Evolutionary conservation across 1,140 invertebrate genomes (phyloP).

Genomic region (Tetramorium simillimum): DNA sequence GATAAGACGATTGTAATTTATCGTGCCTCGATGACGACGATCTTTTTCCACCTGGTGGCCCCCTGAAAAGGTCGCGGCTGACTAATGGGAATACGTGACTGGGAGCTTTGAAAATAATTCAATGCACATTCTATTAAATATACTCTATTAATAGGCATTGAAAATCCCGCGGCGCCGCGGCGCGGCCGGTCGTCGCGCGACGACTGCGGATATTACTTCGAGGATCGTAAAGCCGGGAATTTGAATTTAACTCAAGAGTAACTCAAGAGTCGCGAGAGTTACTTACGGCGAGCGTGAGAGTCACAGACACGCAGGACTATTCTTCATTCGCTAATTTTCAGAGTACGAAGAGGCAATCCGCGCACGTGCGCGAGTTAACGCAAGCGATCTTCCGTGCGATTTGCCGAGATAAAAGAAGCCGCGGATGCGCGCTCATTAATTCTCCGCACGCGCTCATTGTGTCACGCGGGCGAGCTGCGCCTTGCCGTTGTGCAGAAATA

Average conservation of each 20-base stretch:
- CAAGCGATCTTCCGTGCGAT: not conserved
- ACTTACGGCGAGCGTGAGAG: not conserved
- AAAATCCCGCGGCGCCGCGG: not conserved
- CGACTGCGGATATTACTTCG: not conserved
- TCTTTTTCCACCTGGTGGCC: conserved; percentile 26
- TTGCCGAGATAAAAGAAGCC: conserved; percentile 36
- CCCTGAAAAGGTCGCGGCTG: conserved; percentile 40
- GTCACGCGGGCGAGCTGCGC: not conserved
- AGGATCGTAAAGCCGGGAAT: not conserved
- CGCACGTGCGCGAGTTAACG: not conserved
- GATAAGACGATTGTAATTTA: conserved; percentile 70
- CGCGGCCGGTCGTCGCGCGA: too few species aligned
- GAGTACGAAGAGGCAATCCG: conserved; percentile 1
- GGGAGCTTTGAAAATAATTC: conserved; percentile 28
- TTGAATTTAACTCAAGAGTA: not conserved
- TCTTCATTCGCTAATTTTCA: conserved; percentile 10
- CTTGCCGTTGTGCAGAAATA: conserved; percentile 1
- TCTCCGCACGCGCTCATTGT: conserved; percentile 51
- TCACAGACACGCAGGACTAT: not conserved
- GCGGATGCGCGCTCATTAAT: conserved; percentile 56
- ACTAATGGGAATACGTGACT: conserved; percentile 44
- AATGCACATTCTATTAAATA: conserved; percentile 35
- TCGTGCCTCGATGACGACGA: conserved; percentile 66
- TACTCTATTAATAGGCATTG: conserved; percentile 10
- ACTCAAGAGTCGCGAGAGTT: not conserved